Conservation (phyloP, 1,140 invertebrate species). For the Cotesia chilonis region DNA sequence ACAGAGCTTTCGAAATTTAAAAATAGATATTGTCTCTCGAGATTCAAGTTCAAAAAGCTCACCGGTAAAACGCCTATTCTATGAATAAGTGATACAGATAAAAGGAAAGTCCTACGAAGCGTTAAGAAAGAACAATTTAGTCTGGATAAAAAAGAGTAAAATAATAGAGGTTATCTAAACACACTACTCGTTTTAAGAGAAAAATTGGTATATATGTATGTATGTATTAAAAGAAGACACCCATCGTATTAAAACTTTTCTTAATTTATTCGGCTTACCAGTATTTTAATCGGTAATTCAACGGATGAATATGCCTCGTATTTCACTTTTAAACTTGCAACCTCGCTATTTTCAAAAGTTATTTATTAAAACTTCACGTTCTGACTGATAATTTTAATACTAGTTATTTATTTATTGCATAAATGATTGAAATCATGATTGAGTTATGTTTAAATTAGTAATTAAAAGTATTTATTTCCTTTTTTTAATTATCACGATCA, state of each 20-base stretch:
- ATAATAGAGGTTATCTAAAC: not conserved
- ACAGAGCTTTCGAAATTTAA: slow-evolving; percentile 7
- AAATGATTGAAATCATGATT: not conserved
- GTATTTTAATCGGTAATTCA: not conserved
- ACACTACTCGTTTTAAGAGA: not conserved
- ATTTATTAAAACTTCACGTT: not conserved
- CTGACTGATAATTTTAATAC: not conserved
- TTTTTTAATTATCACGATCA: not conserved
- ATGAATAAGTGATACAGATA: slow-evolving; percentile 39
- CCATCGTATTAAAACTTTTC: not conserved
- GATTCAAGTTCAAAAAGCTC: slow-evolving; percentile 35
- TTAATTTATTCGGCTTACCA: not conserved
- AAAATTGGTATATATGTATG: too few species aligned
- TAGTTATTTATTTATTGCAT: not conserved
- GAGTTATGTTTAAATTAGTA: not conserved
- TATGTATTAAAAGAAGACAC: not conserved
- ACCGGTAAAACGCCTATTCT: slow-evolving; percentile 15
- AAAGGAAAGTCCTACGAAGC: slow-evolving; percentile 30
- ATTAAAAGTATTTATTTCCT: not conserved
- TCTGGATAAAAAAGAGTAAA: not conserved
- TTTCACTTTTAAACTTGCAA: not conserved
- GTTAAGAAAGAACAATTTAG: not conserved
- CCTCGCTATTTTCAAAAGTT: not conserved
- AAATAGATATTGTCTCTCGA: not conserved
- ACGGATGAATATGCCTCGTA: not conserved